Conservation (phyloP, 2,113 vertebrate species). For the Scytalopus superciliaris region DNA sequence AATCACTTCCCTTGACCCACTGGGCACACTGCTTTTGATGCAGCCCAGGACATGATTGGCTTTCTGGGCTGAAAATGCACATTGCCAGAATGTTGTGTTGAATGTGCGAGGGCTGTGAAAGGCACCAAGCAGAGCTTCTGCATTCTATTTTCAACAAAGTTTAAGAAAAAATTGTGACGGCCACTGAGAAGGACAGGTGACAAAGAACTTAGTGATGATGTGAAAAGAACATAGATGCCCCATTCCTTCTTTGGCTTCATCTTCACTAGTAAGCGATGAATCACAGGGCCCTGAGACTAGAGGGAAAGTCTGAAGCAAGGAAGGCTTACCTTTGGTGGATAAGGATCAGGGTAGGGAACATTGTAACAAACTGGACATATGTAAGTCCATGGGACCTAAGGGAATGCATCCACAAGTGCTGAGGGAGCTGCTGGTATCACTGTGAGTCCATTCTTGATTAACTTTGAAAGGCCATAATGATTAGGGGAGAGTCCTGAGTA, state of each 20-base stretch:
- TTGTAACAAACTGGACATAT: not conserved
- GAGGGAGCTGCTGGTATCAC: not conserved
- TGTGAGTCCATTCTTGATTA: not conserved
- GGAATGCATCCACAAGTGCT: fast-evolving
- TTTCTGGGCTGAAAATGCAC: not conserved
- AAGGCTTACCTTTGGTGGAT: not conserved
- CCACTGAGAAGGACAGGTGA: not conserved
- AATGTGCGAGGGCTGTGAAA: not conserved
- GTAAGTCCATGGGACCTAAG: not conserved
- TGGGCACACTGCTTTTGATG: not conserved
- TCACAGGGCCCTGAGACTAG: not conserved
- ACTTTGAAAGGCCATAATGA: not conserved
- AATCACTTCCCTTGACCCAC: not conserved
- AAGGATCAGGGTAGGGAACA: not conserved
- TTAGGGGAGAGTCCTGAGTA: not conserved
- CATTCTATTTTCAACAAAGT: not conserved
- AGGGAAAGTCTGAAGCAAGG: not conserved
- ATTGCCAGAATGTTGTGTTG: not conserved
- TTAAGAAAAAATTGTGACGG: not conserved
- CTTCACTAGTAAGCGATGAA: not conserved
- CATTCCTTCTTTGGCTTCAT: not conserved
- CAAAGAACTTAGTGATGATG: not conserved
- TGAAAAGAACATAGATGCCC: not conserved
- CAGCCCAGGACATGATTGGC: not conserved
- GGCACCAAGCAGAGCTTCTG: not conserved